A percentile compares a stretch with the other conserved stretches of the same genome.
phyloP scores from a whole-genome alignment of 2,113 vertebrate genomes.

The Apodemus speciosus region DNA sequence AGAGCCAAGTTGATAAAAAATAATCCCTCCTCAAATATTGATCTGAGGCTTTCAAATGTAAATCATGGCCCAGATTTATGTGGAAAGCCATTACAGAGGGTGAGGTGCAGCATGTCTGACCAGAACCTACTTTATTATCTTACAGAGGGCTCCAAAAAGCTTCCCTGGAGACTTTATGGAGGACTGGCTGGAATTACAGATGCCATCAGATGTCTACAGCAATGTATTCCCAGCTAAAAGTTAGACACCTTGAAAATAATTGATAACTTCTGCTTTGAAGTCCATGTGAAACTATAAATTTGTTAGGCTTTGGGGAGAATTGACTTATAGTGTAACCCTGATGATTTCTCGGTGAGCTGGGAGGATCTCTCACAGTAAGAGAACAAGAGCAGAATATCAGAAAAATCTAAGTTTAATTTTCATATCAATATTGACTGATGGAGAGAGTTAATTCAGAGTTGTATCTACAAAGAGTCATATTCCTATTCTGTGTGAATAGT shows the following conservation, averaged over 20 bases:
- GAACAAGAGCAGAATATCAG: constrained; percentile 71
- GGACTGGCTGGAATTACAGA: constrained; percentile 70
- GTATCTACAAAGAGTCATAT: neutral
- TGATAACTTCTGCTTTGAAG: constrained; percentile 76
- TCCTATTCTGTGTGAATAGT: neutral
- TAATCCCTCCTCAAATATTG: constrained; percentile 78
- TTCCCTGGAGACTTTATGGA: constrained; percentile 54
- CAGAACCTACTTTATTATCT: constrained; percentile 75
- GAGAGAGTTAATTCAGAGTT: constrained; percentile 37
- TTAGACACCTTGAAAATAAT: constrained; percentile 80
- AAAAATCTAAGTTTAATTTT: constrained; percentile 77
- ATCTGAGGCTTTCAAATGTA: constrained; percentile 80
- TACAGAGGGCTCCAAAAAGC: constrained; percentile 72
- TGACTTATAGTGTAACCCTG: constrained; percentile 78
- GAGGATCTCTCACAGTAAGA: constrained; percentile 65
- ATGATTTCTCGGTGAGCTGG: constrained; percentile 79
- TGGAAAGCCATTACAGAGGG: constrained; percentile 62
- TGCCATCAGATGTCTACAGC: constrained; percentile 69
- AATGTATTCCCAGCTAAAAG: constrained; percentile 67
- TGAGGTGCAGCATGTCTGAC: constrained; percentile 62
- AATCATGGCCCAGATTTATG: constrained; percentile 81
- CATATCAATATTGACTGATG: constrained; percentile 56
- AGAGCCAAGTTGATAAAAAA: constrained; percentile 80
- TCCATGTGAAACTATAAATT: constrained; percentile 79
- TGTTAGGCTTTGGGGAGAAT: constrained; percentile 76